Evolutionary conservation across 2,888 invertebrate species (phyloP).

Genomic region (Drosophila koepferae): DNA sequence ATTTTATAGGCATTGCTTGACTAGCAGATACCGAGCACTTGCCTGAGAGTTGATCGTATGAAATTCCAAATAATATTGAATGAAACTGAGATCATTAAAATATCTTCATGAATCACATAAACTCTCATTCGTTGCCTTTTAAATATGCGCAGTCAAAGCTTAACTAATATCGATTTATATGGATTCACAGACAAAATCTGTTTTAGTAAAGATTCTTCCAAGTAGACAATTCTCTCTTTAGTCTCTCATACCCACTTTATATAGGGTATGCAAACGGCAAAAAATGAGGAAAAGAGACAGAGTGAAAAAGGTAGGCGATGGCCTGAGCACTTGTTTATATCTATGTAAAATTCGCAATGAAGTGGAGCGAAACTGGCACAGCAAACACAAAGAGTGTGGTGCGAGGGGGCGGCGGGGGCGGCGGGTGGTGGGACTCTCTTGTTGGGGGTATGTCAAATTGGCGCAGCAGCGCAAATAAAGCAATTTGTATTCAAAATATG

Average conservation of each 20-base stretch:
- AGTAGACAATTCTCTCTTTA: neutral
- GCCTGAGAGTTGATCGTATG: no score
- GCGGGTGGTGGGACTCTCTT: neutral
- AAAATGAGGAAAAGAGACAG: constrained; percentile 22
- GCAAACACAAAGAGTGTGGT: neutral
- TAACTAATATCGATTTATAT: no score
- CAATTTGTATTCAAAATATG: constrained; percentile 85
- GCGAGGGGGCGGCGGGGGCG: neutral
- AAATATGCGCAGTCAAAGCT: no score
- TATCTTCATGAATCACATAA: no score
- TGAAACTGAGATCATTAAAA: no score
- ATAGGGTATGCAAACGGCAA: constrained; percentile 2
- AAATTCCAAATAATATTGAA: no score
- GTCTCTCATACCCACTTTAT: neutral
- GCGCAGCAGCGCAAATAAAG: constrained; percentile 82
- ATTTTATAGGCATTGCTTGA: neutral
- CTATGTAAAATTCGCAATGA: constrained; percentile 74
- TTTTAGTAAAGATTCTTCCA: neutral
- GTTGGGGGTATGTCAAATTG: constrained; percentile 60
- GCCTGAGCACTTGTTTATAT: constrained; percentile 76
- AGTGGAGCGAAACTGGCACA: constrained; percentile 61
- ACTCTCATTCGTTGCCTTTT: no score
- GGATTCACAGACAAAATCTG: neutral
- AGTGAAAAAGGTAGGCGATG: constrained; percentile 70
- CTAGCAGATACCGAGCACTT: neutral